phyloP scores from a whole-genome alignment of 1,140 invertebrate species.

The Bombus waltoni region DNA sequence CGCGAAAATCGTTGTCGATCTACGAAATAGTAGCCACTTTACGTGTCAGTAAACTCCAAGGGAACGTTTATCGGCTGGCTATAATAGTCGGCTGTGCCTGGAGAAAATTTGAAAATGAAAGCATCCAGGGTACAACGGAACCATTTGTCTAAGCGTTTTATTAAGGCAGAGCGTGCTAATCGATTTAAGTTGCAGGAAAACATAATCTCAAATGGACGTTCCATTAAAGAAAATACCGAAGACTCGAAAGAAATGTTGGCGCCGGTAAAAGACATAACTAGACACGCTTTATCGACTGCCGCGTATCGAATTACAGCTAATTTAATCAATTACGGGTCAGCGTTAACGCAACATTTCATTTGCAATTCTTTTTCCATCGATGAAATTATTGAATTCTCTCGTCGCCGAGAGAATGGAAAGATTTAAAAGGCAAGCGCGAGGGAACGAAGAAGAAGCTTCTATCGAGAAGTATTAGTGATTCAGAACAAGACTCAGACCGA shows the following conservation, averaged over 20 bases:
- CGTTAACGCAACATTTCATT: no score
- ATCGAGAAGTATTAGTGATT: not conserved
- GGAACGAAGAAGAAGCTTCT: not conserved
- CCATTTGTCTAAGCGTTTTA: not conserved
- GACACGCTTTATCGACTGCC: no score
- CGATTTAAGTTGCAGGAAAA: no score
- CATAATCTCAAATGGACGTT: no score
- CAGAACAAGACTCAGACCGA: not conserved
- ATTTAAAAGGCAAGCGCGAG: not conserved
- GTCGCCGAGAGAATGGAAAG: not conserved
- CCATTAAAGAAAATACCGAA: no score
- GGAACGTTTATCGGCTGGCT: conserved; percentile 3
- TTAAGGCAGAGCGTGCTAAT: not conserved
- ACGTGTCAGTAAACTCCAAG: conserved; percentile 19
- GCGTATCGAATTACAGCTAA: no score
- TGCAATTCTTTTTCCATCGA: no score
- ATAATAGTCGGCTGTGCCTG: not conserved
- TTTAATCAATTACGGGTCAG: no score
- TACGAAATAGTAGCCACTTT: not conserved
- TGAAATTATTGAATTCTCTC: no score
- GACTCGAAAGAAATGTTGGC: no score
- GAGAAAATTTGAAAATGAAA: conserved; percentile 8
- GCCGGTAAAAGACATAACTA: no score
- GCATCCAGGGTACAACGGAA: no score
- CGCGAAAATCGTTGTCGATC: conserved; percentile 10